Conservation (phyloP, 2,113 vertebrate genomes). For the Notothenia rossii region DNA sequence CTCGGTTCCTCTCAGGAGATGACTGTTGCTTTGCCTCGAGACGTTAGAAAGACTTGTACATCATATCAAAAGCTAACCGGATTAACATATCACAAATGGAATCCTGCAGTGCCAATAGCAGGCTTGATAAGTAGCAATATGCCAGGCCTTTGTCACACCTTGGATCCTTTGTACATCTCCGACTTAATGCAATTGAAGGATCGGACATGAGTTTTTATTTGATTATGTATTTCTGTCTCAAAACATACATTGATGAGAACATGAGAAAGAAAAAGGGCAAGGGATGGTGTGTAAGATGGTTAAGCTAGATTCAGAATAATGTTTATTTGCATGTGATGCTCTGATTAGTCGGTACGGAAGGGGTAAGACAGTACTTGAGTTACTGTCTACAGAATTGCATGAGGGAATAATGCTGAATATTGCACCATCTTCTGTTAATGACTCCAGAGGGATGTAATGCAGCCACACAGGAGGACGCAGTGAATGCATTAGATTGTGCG, state of each 20-base stretch:
- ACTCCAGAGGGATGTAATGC: slow-evolving; percentile 18
- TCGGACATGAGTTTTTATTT: background rate
- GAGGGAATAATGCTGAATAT: slow-evolving; percentile 2
- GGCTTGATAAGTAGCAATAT: slow-evolving; percentile 9
- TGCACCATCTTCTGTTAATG: slow-evolving; percentile 27
- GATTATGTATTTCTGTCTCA: background rate
- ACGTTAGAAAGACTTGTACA: slow-evolving; percentile 38
- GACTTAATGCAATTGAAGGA: background rate
- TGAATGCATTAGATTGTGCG: too few relatives aligned
- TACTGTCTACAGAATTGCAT: background rate
- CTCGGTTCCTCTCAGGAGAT: slow-evolving; percentile 35
- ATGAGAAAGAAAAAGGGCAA: background rate
- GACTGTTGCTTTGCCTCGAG: slow-evolving; percentile 38
- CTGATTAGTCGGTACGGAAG: background rate
- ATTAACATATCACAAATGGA: slow-evolving; percentile 66
- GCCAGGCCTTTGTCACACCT: background rate
- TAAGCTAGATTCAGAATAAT: background rate
- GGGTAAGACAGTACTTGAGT: background rate
- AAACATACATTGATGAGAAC: background rate
- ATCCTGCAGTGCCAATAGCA: slow-evolving; percentile 35
- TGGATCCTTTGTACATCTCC: slow-evolving; percentile 3
- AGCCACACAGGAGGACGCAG: background rate
- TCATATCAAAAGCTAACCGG: slow-evolving; percentile 34
- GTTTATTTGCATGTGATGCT: background rate
- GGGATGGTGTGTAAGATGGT: background rate